phyloP scores from a whole-genome alignment of 2,888 invertebrate genomes.

The Platycnemis pennipes region DNA sequence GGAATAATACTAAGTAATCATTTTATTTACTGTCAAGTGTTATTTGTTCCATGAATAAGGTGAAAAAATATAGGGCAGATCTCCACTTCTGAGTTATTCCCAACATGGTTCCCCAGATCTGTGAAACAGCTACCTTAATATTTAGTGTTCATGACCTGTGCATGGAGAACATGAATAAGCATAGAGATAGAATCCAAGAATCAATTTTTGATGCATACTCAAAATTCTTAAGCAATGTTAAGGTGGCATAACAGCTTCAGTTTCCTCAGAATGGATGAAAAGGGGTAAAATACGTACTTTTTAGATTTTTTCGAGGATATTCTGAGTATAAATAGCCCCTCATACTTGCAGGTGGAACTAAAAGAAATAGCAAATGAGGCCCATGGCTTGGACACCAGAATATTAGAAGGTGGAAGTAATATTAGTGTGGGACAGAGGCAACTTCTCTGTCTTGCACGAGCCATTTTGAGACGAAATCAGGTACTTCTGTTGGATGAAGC shows the following conservation, averaged over 20 bases:
- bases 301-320: not conserved
- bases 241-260: not conserved
- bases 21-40: too few relatives aligned
- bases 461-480: constrained; percentile 82
- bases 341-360: constrained; percentile 80
- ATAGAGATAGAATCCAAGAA: too few relatives aligned
- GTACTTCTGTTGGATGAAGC: constrained; percentile 85
- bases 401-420: constrained; percentile 86
- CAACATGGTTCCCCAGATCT: too few relatives aligned
- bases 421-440: constrained; percentile 86
- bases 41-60: too few relatives aligned
- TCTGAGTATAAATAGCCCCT: not conserved
- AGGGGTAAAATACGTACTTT: not conserved
- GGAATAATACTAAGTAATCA: too few relatives aligned
- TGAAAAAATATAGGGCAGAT: too few relatives aligned
- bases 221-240: too few relatives aligned
- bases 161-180: too few relatives aligned
- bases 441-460: constrained; percentile 84
- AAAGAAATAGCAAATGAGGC: constrained; percentile 83
- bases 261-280: not conserved
- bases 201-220: too few relatives aligned
- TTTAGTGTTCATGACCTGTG: too few relatives aligned
- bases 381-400: constrained; percentile 84
- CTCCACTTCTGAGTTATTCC: too few relatives aligned
- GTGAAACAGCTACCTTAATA: too few relatives aligned